Conservation (phyloP, 2,888 invertebrate species). For the Horisme vitalbata region DNA sequence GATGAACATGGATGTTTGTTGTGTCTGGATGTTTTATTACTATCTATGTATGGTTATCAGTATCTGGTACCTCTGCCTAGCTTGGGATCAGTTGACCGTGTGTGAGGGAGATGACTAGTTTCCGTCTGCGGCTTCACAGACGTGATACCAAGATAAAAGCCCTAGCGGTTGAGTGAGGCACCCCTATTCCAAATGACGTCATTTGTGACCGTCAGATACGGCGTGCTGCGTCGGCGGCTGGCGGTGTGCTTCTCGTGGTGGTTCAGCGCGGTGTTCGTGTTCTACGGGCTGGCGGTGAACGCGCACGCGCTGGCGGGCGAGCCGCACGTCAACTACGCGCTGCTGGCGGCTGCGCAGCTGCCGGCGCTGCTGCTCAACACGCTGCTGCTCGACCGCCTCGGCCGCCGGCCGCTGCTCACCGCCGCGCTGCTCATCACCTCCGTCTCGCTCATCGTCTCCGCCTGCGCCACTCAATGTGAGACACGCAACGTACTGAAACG, state of each 20-base stretch:
- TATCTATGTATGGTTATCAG: too few species aligned
- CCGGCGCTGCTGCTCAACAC: slow-evolving; percentile 69
- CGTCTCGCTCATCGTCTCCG: slow-evolving; percentile 55
- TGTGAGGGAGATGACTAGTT: too few species aligned
- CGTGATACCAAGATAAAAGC: too few species aligned
- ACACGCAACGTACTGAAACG: too few species aligned
- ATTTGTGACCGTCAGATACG: slow-evolving; percentile 46
- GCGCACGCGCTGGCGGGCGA: slow-evolving; percentile 65
- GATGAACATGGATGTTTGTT: too few species aligned
- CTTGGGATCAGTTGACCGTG: too few species aligned
- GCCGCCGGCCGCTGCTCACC: slow-evolving; percentile 66
- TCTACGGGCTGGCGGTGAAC: slow-evolving; percentile 73
- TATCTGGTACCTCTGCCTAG: too few species aligned
- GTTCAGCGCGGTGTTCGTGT: slow-evolving; percentile 72
- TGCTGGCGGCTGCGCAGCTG: slow-evolving; percentile 68
- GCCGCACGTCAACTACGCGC: slow-evolving; percentile 65
- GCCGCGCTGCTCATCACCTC: slow-evolving; percentile 67
- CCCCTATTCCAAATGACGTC: background rate
- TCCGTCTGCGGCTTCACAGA: too few species aligned
- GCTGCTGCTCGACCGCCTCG: slow-evolving; percentile 67
- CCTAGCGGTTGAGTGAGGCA: too few species aligned
- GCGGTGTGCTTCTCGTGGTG: slow-evolving; percentile 72
- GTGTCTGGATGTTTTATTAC: too few species aligned
- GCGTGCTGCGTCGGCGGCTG: slow-evolving; percentile 63
- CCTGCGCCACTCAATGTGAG: slow-evolving; percentile 56